phyloP scores from a whole-genome alignment of 1,140 invertebrate genomes.

The Leptopilina boulardi region DNA sequence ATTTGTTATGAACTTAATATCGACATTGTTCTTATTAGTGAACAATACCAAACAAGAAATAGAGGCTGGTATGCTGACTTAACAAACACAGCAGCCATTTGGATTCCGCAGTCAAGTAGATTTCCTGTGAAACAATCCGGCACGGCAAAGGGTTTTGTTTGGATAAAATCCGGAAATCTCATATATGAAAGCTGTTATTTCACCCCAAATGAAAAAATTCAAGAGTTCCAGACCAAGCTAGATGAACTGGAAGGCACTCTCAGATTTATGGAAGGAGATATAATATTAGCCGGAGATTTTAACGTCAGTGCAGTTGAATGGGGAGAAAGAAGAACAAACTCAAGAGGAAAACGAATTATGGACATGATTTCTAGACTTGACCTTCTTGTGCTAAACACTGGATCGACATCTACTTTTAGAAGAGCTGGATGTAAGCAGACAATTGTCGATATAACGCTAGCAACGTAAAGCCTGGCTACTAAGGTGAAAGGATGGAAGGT shows the following conservation, averaged over 20 bases:
- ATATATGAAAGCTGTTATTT: constrained; percentile 34
- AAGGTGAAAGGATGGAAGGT: background rate
- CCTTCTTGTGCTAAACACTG: too few relatives aligned
- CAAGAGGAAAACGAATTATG: constrained; percentile 44
- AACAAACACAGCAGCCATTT: constrained; percentile 33
- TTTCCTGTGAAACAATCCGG: too few relatives aligned
- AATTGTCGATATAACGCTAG: background rate
- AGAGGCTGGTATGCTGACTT: background rate
- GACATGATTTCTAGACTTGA: constrained; percentile 37
- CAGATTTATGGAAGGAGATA: background rate
- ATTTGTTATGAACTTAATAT: background rate
- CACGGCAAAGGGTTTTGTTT: background rate
- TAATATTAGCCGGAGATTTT: constrained; percentile 51
- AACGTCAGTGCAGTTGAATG: constrained; percentile 53
- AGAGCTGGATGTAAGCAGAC: background rate
- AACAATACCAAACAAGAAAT: constrained; percentile 23
- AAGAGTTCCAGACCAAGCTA: constrained; percentile 16
- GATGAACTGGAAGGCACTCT: constrained; percentile 24
- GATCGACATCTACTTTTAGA: too few relatives aligned
- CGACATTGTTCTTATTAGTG: constrained; percentile 2
- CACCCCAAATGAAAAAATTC: constrained; percentile 42
- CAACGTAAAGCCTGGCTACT: background rate
- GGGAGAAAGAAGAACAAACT: constrained; percentile 38
- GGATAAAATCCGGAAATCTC: background rate
- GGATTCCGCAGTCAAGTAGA: background rate